Conservation (phyloP, 1,140 invertebrate species). For the Drosophila santomea region DNA sequence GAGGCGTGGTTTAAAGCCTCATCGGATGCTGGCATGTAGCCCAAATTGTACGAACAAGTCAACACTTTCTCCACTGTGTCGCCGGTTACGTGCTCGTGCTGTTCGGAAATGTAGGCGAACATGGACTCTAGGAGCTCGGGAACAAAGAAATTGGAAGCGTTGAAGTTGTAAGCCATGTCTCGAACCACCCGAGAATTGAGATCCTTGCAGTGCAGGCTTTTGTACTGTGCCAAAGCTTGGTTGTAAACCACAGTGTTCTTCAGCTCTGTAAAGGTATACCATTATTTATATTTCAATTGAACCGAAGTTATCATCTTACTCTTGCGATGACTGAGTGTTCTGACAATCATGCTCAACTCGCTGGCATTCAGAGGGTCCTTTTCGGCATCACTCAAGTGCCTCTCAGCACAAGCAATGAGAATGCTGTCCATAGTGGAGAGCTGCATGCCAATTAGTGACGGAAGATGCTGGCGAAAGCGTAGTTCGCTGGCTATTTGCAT, state of each 20-base stretch:
- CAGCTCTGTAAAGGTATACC: slow-evolving; percentile 32
- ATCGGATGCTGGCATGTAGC: slow-evolving; percentile 83
- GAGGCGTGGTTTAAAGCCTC: slow-evolving; percentile 74
- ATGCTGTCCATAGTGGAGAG: slow-evolving; percentile 70
- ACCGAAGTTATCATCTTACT: slow-evolving; percentile 35
- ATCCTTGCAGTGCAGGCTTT: slow-evolving; percentile 59
- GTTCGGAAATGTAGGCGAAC: slow-evolving; percentile 83
- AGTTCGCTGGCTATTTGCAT: slow-evolving; percentile 77
- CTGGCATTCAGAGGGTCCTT: slow-evolving; percentile 45
- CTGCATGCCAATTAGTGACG: slow-evolving; percentile 60
- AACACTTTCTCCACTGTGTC: slow-evolving; percentile 85
- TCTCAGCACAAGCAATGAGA: slow-evolving; percentile 59
- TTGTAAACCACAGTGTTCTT: slow-evolving; percentile 62
- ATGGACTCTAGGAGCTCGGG: slow-evolving; percentile 85
- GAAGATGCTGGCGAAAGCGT: slow-evolving; percentile 66
- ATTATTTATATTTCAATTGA: background rate
- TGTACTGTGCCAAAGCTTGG: slow-evolving; percentile 59
- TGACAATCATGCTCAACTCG: slow-evolving; percentile 73
- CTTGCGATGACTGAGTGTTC: slow-evolving; percentile 75
- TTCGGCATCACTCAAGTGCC: slow-evolving; percentile 50
- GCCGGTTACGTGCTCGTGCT: slow-evolving; percentile 82
- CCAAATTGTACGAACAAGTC: slow-evolving; percentile 85
- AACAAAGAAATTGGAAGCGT: slow-evolving; percentile 74
- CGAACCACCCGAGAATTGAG: slow-evolving; percentile 84
- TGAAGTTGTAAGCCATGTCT: slow-evolving; percentile 82